Evolutionary conservation across 2,888 invertebrate genomes (phyloP).

Genomic region (Ichneumoninae sp.): DNA sequence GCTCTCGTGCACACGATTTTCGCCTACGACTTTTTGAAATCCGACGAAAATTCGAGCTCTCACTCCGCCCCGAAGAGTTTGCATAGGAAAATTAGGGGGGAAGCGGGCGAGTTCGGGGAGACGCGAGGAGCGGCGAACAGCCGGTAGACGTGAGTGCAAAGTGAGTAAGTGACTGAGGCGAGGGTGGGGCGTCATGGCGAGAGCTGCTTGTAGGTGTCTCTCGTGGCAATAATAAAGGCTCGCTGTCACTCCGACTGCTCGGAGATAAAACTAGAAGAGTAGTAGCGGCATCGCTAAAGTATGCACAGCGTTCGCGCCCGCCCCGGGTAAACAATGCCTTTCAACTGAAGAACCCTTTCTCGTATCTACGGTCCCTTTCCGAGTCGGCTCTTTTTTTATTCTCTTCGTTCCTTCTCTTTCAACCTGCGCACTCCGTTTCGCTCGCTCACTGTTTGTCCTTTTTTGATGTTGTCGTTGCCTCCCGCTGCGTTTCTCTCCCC

Average conservation of each 20-base stretch:
- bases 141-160: conserved; percentile 11
- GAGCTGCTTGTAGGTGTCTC: conserved; percentile 9
- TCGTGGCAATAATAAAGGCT: conserved; percentile 60
- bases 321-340: conserved; percentile 63
- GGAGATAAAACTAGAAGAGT: conserved; percentile 61
- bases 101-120: conserved; percentile 36
- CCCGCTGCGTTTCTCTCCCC: conserved; percentile 7
- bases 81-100: conserved; percentile 45
- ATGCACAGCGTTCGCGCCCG: conserved; percentile 49
- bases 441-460: conserved; percentile 22
- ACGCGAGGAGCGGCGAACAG: background rate
- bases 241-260: conserved; percentile 56
- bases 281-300: conserved; percentile 34
- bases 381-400: conserved; percentile 43
- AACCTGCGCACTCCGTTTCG: conserved; percentile 2
- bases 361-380: conserved; percentile 56
- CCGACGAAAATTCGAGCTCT: conserved; percentile 13
- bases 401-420: conserved; percentile 37
- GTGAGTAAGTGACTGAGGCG: conserved; percentile 42
- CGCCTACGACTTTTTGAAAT: conserved; percentile 21
- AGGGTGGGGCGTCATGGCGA: background rate
- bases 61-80: conserved; percentile 10
- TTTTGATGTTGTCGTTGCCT: conserved; percentile 13
- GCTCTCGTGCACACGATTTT: conserved; percentile 11
- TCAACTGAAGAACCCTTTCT: conserved; percentile 63